These are phyloP conservation scores for Tichodroma muraria DNA, from an alignment of 2,113 vertebrate genomes.

Conservation along the genomic window DNA sequence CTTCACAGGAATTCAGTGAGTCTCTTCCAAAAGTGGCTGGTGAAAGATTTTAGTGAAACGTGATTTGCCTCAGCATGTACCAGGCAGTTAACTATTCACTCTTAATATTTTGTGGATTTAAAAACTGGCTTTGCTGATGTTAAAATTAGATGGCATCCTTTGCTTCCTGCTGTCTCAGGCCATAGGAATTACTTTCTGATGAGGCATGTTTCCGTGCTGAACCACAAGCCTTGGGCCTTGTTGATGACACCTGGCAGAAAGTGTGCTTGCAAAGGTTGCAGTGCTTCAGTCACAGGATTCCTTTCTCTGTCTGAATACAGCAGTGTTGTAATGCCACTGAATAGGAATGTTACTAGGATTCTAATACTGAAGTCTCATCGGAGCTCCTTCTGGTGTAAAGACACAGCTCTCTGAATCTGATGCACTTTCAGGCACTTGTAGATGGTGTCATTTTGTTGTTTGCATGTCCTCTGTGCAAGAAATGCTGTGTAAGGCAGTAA, in stretches of 20 bases:
- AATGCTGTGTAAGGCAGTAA: background rate
- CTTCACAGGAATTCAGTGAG: background rate
- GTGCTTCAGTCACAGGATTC: background rate
- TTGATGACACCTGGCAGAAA: background rate
- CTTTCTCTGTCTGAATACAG: background rate
- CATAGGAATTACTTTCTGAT: background rate
- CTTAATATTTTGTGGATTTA: background rate
- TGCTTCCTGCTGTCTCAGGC: background rate
- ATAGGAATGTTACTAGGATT: background rate
- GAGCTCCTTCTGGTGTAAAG: background rate
- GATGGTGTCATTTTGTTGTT: background rate
- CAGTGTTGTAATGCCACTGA: background rate
- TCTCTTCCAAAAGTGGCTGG: background rate
- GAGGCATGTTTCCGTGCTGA: background rate
- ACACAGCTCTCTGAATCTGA: background rate
- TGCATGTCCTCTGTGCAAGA: background rate
- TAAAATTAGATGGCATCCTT: background rate
- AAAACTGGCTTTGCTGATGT: background rate
- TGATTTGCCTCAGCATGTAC: fast-evolving
- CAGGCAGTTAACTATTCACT: background rate
- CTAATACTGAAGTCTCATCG: background rate
- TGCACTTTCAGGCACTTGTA: background rate
- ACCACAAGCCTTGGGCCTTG: background rate
- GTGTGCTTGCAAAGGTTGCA: background rate
- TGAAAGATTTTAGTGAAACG: background rate